Evolutionary conservation across 2,888 invertebrate species (phyloP).

Genomic region (Cabera pusaria): DNA sequence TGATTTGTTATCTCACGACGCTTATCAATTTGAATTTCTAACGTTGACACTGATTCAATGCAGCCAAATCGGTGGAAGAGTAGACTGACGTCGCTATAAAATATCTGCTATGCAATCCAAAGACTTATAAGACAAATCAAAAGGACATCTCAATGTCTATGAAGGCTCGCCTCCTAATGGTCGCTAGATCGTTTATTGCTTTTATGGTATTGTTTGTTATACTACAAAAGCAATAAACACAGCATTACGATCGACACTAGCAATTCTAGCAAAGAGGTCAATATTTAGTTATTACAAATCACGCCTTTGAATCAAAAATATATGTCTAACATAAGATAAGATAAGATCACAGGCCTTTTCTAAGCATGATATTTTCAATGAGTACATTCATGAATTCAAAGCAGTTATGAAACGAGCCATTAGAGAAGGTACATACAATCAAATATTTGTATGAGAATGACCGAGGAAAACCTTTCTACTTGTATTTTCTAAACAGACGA

Average conservation of each 20-base stretch:
- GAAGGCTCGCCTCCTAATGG: constrained; percentile 19
- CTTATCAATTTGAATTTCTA: too few species aligned
- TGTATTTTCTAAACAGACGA: constrained; percentile 19
- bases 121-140: too few species aligned
- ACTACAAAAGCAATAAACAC: constrained; percentile 34
- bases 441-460: constrained; percentile 25
- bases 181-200: too few species aligned
- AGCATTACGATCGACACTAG: constrained; percentile 27
- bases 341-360: too few species aligned
- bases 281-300: constrained; percentile 32
- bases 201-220: too few species aligned
- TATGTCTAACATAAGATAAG: too few species aligned
- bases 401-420: constrained; percentile 17
- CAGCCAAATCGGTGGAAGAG: too few species aligned
- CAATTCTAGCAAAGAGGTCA: constrained; percentile 15
- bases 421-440: constrained; percentile 9
- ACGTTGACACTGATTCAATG: too few species aligned
- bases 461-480: constrained; percentile 14
- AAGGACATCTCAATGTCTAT: constrained; percentile 11
- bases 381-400: constrained; percentile 14
- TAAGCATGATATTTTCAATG: constrained; percentile 9
- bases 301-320: constrained; percentile 30
- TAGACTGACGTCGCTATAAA: too few species aligned
- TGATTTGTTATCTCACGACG: too few species aligned
- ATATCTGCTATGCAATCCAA: too few species aligned